Evolutionary conservation across 1,140 invertebrate species (phyloP).

Genomic region (Prorops nasuta): DNA sequence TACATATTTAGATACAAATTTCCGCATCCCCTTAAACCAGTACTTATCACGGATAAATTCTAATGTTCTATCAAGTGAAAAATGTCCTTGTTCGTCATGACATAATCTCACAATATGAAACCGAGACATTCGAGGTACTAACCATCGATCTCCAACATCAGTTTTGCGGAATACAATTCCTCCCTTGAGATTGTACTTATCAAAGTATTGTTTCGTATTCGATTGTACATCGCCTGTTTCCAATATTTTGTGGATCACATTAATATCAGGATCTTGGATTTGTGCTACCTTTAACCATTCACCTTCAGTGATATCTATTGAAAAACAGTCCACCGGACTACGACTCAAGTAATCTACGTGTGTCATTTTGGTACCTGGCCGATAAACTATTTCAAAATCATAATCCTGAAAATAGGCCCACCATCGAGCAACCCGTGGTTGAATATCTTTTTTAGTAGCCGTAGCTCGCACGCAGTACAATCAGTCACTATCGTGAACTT

Average conservation of each 20-base stretch:
- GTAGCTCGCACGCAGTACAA: constrained; percentile 39
- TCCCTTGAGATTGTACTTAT: constrained; percentile 11
- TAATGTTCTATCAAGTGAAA: constrained; percentile 22
- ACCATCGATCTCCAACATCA: constrained; percentile 23
- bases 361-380: constrained; percentile 29
- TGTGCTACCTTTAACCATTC: constrained; percentile 2
- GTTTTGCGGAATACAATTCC: constrained; percentile 26
- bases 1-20: constrained; percentile 25
- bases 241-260: constrained; percentile 13
- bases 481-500: constrained; percentile 39
- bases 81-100: constrained; percentile 37
- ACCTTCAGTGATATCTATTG: constrained; percentile 2
- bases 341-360: constrained; percentile 37
- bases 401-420: constrained; percentile 36
- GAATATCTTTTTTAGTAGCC: constrained; percentile 33
- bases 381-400: constrained; percentile 34
- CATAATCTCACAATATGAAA: constrained; percentile 33
- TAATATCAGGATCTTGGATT: constrained; percentile 9
- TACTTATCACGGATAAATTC: constrained; percentile 20
- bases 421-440: constrained; percentile 39
- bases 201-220: constrained; percentile 13
- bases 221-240: constrained; percentile 4
- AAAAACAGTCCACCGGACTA: constrained; percentile 1
- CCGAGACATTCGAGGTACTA: constrained; percentile 27
- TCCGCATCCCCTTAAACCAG: constrained; percentile 30